A percentile compares a stretch with the other conserved stretches of the same genome.
These are phyloP conservation scores for Thunnus albacares DNA, from an alignment of 2,797 vertebrate genomes.

Conservation along the genomic window DNA sequence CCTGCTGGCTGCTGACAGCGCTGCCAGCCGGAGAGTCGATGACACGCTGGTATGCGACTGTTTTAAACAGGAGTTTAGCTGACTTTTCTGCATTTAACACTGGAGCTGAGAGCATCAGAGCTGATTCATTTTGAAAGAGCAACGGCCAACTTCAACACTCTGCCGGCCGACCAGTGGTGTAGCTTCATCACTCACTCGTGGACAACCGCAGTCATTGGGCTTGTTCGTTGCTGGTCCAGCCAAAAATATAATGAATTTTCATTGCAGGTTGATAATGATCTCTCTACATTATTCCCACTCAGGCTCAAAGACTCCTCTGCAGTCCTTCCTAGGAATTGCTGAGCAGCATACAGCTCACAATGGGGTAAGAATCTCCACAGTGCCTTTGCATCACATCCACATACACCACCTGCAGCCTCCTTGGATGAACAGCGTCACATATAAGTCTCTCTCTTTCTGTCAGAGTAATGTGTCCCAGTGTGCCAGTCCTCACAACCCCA, in stretches of 20 bases:
- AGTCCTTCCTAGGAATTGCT: slow-evolving; percentile 96
- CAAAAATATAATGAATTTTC: slow-evolving; percentile 1
- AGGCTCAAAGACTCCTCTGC: slow-evolving; percentile 96
- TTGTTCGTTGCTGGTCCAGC: too few species aligned
- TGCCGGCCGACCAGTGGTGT: too few species aligned
- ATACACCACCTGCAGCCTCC: slow-evolving; percentile 19
- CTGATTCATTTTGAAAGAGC: too few species aligned
- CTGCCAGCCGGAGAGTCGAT: too few species aligned
- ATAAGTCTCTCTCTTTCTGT: slow-evolving; percentile 11
- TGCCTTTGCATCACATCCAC: not conserved
- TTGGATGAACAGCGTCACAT: slow-evolving; percentile 21
- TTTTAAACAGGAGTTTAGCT: too few species aligned
- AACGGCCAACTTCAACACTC: too few species aligned
- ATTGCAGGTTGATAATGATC: slow-evolving; percentile 5
- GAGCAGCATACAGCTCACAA: slow-evolving; percentile 93
- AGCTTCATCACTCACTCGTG: too few species aligned
- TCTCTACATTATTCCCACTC: slow-evolving; percentile 29
- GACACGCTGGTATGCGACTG: too few species aligned
- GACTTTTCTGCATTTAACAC: too few species aligned
- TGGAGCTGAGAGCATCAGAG: too few species aligned
- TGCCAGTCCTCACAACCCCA: slow-evolving; percentile 95
- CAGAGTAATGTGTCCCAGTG: slow-evolving; percentile 93
- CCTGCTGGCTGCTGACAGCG: too few species aligned
- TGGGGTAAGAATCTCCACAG: slow-evolving; percentile 86
- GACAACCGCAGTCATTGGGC: too few species aligned